Evolutionary conservation across 2,888 invertebrate species (phyloP).

Genomic region (Tipula helvola): DNA sequence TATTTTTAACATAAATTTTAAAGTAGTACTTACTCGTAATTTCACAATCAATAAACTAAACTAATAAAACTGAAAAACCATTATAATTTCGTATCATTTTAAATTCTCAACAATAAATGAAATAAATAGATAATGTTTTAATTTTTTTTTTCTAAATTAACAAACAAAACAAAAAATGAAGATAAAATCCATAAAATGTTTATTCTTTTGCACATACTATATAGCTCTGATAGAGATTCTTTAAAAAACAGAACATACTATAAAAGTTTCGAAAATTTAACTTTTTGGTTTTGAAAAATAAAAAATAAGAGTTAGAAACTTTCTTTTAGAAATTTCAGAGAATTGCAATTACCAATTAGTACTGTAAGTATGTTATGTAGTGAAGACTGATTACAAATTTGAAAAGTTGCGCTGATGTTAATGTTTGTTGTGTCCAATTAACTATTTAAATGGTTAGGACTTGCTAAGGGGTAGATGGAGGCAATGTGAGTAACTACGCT

Average conservation of each 20-base stretch:
- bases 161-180: neutral
- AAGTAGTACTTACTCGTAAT: neutral
- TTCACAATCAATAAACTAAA: neutral
- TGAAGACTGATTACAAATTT: neutral
- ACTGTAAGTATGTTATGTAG: neutral
- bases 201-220: neutral
- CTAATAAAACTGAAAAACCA: neutral
- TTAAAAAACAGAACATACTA: neutral
- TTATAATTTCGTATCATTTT: neutral
- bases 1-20: neutral
- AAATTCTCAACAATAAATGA: neutral
- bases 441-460: neutral
- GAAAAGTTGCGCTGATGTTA: neutral
- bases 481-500: neutral
- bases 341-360: conserved; percentile 4
- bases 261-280: neutral
- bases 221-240: neutral
- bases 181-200: neutral
- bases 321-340: neutral
- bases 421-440: neutral
- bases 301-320: neutral
- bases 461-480: neutral
- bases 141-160: neutral
- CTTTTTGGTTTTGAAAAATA: neutral
- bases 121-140: neutral